Base-by-base conservation (phyloP, 2,113 vertebrate species). In the Myrmecophaga tridactyla region DNA sequence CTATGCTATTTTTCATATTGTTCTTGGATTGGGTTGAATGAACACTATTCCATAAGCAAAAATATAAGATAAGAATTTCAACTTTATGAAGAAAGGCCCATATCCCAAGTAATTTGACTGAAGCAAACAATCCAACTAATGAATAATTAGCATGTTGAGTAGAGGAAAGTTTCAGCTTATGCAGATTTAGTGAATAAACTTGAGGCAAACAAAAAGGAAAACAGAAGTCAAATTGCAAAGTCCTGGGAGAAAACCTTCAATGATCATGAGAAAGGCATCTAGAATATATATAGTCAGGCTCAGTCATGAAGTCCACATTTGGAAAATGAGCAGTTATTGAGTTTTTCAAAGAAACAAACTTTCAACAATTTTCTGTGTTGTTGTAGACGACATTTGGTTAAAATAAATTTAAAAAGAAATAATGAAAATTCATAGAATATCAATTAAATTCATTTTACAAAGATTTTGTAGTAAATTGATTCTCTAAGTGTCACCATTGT, bases 221-320 rank as follows among this genome's bases (percentile, higher is more conserved):
- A 83, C 13, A 43, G 14, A 90, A 67, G 17, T 51, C 25, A 8
- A 39, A 29, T 6, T 56, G 7, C 46, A 36, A 70, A 4, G 2
- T 58, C 7, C 36, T 58, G 25, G 21, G 17, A 51, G 21, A 36
- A 76, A 83, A 82, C 12, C 1, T 48, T 62, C 11, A n/a, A 7
- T 25, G 46, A 12, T 31, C 41, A 1, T 65, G 25, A 73, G 13
- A 48, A 69, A 53, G 48, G 21, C 13, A 46, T 56, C 13, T 31
- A 11, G 2, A 41, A 18, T 1, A 2, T 1, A 2, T 4, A 21
- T 11, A 1, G 11, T 88, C 41, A 36, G 6, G 39, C 3, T 41
- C 23, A n/a, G 18, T n/a, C 10, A 7, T 0, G 18, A 14, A n/a
- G 2, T 7, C 46, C 39, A 23, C 14, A 20, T 12, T 34, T 70